Conservation (phyloP, 2,797 vertebrate species). For the Melanotaenia parkinsoni region DNA sequence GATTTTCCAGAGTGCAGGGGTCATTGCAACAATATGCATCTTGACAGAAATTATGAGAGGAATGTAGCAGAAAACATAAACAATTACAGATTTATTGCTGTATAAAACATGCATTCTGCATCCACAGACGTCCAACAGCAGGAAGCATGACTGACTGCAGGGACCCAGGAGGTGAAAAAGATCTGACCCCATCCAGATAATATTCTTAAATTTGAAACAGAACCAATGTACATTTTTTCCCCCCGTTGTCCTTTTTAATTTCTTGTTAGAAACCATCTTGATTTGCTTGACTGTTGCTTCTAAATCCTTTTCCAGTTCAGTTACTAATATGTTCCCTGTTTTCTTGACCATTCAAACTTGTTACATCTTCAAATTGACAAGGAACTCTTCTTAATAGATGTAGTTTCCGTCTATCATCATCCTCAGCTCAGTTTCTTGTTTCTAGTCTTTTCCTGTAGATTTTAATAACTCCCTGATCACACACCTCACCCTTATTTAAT, state of each 20-base stretch:
- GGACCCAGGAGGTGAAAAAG: background rate
- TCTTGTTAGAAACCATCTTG: background rate
- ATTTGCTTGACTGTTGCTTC: background rate
- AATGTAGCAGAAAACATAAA: background rate
- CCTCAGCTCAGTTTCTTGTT: slow-evolving; percentile 2
- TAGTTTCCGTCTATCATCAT: background rate
- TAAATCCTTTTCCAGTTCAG: background rate
- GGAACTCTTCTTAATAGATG: background rate
- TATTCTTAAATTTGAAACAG: background rate
- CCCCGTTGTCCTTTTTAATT: background rate
- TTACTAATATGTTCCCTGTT: background rate
- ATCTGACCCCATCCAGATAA: background rate
- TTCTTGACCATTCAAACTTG: background rate
- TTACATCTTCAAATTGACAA: slow-evolving; percentile 23
- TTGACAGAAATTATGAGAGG: background rate
- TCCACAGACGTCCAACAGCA: background rate
- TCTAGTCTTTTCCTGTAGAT: slow-evolving; percentile 12
- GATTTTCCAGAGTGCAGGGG: background rate
- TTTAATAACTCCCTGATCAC: slow-evolving; percentile 11
- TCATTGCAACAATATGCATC: background rate
- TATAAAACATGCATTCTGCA: too few relatives aligned
- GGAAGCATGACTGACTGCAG: slow-evolving; percentile 10
- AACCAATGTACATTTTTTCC: background rate
- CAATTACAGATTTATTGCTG: slow-evolving; percentile 3
- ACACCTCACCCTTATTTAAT: slow-evolving; percentile 18